Evolutionary conservation across 2,113 vertebrate genomes (phyloP).

Genomic region (Epinephelus moara): DNA sequence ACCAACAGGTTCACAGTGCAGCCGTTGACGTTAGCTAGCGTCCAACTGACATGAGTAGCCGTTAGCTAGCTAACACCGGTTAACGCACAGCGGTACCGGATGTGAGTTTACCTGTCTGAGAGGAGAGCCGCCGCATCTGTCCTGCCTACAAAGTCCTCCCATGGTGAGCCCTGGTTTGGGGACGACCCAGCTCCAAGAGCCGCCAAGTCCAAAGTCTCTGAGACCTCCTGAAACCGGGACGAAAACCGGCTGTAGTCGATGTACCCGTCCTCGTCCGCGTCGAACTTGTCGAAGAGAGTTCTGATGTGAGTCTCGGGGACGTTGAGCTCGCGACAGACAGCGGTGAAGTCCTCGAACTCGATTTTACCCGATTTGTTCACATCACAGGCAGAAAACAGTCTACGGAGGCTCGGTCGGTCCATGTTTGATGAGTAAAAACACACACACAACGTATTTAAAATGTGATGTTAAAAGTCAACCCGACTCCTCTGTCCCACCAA

Average conservation of each 20-base stretch:
- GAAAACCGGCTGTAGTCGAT: conserved; percentile 84
- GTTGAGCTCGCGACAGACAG: conserved; percentile 82
- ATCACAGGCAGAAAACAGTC: conserved; percentile 86
- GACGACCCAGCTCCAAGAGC: conserved; percentile 36
- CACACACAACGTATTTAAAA: background rate
- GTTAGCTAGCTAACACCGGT: background rate
- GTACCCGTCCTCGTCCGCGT: conserved; percentile 76
- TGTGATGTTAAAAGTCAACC: background rate
- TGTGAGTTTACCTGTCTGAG: conserved; percentile 77
- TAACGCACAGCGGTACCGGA: background rate
- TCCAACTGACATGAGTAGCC: background rate
- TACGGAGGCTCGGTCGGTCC: conserved; percentile 72
- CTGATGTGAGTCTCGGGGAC: conserved; percentile 74
- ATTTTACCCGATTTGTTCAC: conserved; percentile 84
- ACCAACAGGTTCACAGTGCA: no score
- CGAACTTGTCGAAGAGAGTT: conserved; percentile 83
- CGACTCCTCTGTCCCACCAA: background rate
- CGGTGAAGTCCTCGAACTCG: conserved; percentile 83
- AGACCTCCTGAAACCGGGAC: conserved; percentile 82
- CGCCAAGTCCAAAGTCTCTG: conserved; percentile 76
- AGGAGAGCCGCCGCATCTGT: conserved; percentile 70
- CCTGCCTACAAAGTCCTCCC: conserved; percentile 81
- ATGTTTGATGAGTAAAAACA: conserved; percentile 34
- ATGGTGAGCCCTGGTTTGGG: conserved; percentile 23
- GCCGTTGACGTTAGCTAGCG: no score